phyloP scores from a whole-genome alignment of 1,140 invertebrate genomes.

The Penaeus vannamei region DNA sequence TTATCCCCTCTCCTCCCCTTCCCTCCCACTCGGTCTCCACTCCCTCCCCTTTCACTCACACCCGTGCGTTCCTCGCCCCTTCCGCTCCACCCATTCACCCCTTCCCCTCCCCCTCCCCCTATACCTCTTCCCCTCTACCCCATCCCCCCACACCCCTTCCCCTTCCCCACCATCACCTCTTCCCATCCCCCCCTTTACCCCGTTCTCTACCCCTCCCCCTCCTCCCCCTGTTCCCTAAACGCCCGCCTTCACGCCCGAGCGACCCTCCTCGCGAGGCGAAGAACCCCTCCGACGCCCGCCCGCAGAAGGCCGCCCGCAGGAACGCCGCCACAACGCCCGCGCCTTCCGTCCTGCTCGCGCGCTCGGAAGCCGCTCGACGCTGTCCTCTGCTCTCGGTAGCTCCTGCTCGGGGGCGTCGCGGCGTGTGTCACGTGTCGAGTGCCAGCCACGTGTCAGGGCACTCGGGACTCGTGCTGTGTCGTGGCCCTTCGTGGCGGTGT shows the following conservation, averaged over 20 bases:
- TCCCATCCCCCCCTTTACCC: not conserved
- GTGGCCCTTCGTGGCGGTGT: too few relatives aligned
- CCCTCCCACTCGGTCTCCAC: not conserved
- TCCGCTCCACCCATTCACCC: not conserved
- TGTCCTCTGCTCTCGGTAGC: too few relatives aligned
- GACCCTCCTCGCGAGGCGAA: not conserved
- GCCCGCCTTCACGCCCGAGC: not conserved
- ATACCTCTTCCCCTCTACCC: not conserved
- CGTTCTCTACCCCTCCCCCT: not conserved
- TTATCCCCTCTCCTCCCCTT: not conserved
- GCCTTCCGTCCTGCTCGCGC: too few relatives aligned
- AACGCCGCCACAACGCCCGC: too few relatives aligned
- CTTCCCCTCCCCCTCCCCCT: not conserved
- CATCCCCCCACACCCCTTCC: not conserved
- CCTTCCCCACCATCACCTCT: not conserved
- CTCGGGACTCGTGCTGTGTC: too few relatives aligned
- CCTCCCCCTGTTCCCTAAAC: not conserved
- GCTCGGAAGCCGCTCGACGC: too few relatives aligned
- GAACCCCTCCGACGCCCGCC: not conserved
- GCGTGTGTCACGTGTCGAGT: too few relatives aligned
- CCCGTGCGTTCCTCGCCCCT: not conserved
- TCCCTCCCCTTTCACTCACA: not conserved
- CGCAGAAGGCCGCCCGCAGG: not conserved
- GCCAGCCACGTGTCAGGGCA: too few relatives aligned
- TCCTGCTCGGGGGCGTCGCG: too few relatives aligned